Evolutionary conservation across 1,140 invertebrate genomes (phyloP).

Genomic region (Latrodectus geometricus): DNA sequence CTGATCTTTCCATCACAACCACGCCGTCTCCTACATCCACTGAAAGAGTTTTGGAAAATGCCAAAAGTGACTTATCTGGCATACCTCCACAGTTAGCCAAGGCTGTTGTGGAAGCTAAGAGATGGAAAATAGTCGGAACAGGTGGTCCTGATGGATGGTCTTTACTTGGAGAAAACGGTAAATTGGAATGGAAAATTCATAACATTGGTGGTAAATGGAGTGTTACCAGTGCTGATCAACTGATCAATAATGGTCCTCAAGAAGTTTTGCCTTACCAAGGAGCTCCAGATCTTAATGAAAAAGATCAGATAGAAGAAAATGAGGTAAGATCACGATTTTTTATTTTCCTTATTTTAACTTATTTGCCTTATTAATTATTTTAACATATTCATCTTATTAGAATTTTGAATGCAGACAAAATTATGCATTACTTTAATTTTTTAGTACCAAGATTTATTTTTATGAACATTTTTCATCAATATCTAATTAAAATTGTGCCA

Average conservation of each 20-base stretch:
- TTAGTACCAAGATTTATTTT: no score
- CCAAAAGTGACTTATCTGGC: constrained; percentile 7
- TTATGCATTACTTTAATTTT: no score
- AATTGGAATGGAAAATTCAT: constrained; percentile 50
- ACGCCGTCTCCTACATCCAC: not conserved
- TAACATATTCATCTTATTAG: no score
- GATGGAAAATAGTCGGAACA: constrained; percentile 35
- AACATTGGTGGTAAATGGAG: constrained; percentile 51
- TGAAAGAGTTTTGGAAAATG: not conserved
- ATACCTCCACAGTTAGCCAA: constrained; percentile 38
- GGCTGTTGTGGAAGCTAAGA: constrained; percentile 43
- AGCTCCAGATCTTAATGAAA: not conserved
- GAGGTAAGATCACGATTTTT: not conserved
- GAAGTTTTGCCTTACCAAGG: not conserved
- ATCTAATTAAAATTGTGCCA: no score
- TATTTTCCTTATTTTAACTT: not conserved
- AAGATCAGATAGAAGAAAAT: not conserved
- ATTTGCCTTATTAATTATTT: no score
- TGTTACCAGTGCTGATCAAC: constrained; percentile 37
- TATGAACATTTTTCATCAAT: no score
- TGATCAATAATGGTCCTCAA: constrained; percentile 4
- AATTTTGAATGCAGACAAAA: no score
- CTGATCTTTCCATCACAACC: not conserved
- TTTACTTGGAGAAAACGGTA: constrained; percentile 36
- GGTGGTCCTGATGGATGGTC: constrained; percentile 47